phyloP scores from a whole-genome alignment of 2,113 vertebrate species.

The Columba livia region DNA sequence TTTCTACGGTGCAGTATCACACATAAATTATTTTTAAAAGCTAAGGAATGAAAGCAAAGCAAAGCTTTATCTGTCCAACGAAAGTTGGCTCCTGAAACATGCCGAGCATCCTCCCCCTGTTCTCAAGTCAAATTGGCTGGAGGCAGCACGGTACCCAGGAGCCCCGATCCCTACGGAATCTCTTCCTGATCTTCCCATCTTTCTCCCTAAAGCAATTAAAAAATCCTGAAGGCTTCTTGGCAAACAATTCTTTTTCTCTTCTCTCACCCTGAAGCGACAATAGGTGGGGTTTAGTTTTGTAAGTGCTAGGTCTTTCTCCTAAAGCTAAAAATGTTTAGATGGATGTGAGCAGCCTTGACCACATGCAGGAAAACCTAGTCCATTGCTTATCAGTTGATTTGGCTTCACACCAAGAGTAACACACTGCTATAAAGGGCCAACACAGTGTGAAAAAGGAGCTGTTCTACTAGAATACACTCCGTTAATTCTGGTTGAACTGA shows the following conservation, averaged over 20 bases:
- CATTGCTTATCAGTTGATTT: slow-evolving; percentile 36
- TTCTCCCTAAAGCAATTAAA: background rate
- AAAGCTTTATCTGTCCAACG: background rate
- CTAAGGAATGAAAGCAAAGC: slow-evolving; percentile 13
- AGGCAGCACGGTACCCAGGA: background rate
- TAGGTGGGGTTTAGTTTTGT: background rate
- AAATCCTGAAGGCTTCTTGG: background rate
- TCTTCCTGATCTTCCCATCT: background rate
- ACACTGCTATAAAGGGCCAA: slow-evolving; percentile 25
- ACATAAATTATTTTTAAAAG: slow-evolving; percentile 13
- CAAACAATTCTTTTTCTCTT: background rate
- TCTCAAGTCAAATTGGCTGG: background rate
- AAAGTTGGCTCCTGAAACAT: background rate
- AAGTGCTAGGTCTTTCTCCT: background rate
- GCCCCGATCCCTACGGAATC: background rate
- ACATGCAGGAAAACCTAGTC: slow-evolving; percentile 18
- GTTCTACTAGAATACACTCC: slow-evolving; percentile 9
- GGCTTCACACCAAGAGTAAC: slow-evolving; percentile 21
- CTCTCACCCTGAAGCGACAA: background rate
- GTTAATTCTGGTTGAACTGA: slow-evolving; percentile 46
- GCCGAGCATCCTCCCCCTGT: background rate
- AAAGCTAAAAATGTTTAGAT: background rate
- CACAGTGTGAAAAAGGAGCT: slow-evolving; percentile 30
- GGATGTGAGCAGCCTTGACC: slow-evolving; percentile 9
- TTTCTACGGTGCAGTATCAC: background rate